Evolutionary conservation across 2,113 vertebrate species (phyloP).

Genomic region (Erythrocebus patas): DNA sequence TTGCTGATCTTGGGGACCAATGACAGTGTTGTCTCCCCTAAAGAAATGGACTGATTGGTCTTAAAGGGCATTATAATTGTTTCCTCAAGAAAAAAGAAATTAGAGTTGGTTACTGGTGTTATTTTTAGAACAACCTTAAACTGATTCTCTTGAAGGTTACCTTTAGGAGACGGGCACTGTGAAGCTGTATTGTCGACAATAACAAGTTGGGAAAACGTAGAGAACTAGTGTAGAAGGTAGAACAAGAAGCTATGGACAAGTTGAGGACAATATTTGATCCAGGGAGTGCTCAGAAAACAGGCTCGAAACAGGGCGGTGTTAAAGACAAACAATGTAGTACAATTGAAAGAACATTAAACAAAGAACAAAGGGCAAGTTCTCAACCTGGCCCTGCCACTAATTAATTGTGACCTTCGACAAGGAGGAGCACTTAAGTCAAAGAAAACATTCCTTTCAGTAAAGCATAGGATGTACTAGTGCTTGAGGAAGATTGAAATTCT

Average conservation of each 20-base stretch:
- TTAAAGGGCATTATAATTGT: background rate
- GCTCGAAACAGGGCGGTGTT: background rate
- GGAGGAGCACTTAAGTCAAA: background rate
- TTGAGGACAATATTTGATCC: background rate
- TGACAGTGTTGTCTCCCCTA: background rate
- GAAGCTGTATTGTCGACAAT: background rate
- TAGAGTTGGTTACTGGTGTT: background rate
- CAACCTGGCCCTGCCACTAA: background rate
- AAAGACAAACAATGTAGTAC: background rate
- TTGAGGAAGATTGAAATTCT: constrained; percentile 19
- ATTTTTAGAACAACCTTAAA: background rate
- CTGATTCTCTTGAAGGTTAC: background rate
- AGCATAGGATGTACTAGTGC: background rate
- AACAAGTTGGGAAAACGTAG: background rate
- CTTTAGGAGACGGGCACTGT: background rate
- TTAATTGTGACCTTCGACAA: background rate
- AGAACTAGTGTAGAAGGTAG: background rate
- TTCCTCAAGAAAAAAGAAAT: background rate
- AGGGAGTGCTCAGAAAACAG: background rate
- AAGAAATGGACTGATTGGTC: background rate
- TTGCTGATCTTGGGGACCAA: background rate
- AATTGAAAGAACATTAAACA: background rate
- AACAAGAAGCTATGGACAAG: background rate
- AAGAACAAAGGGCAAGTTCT: background rate
- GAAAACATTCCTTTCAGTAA: background rate